phyloP scores from a whole-genome alignment of 2,888 invertebrate species.

The Resseliella maxima region DNA sequence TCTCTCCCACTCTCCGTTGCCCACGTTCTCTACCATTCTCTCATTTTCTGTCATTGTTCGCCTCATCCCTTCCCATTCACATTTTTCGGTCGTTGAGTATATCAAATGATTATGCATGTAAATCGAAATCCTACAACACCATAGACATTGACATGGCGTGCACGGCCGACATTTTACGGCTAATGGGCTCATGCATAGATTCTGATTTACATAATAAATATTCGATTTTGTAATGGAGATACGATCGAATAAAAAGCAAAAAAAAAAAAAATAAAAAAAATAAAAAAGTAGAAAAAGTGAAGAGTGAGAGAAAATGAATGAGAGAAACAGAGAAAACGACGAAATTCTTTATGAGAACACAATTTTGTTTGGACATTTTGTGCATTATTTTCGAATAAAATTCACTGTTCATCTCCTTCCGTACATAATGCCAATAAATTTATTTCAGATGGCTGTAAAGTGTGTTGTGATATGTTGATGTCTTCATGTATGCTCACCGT shows the following conservation, averaged over 20 bases:
- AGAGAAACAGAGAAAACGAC: neutral
- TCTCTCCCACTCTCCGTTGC: no score
- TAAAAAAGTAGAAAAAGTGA: neutral
- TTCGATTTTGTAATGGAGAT: constrained; percentile 18
- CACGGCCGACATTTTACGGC: constrained; percentile 34
- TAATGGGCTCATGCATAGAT: constrained; percentile 40
- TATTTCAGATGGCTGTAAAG: neutral
- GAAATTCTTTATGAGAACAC: constrained; percentile 21
- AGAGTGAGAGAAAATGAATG: neutral
- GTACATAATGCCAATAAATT: neutral
- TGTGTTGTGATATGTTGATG: neutral
- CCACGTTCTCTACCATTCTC: no score
- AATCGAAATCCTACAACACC: constrained; percentile 7
- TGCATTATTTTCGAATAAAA: constrained; percentile 48
- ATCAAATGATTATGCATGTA: constrained; percentile 46
- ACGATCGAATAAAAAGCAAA: neutral
- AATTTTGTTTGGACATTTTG: constrained; percentile 37
- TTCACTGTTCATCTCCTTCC: neutral
- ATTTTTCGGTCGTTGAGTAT: constrained; percentile 39
- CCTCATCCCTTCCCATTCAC: neutral
- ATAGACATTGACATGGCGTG: neutral
- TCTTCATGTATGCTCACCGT: neutral
- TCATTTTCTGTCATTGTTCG: no score
- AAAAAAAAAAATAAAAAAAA: no score
- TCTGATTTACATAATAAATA: constrained; percentile 48